Evolutionary conservation across 2,888 invertebrate species (phyloP), one percentile per base, ranked within the genome.

Genomic region (Tiphia femorata): DNA sequence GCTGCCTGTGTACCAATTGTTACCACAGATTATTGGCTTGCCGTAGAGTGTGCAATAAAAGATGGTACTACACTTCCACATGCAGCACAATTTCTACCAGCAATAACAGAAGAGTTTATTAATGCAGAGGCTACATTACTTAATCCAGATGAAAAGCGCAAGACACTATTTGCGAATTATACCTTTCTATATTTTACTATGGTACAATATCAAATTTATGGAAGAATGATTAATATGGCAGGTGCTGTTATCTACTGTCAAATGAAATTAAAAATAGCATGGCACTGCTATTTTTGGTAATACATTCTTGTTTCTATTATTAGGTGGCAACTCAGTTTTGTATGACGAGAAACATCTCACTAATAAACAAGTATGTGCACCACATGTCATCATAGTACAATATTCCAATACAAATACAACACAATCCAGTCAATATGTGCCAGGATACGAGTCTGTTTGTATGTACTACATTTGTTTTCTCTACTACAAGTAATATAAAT

Each of bases 1-100:
- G 88, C 91, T 5, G 87, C 89, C 62, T 88, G 89, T 37, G 88
- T 89, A 52, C 88, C 89, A 3, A 91, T 95, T 74, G 92, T 95
- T 0, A 88, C 87, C 2, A 85, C 89, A 4, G 83, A 87, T 5
- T 95, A 88, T 84, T 92, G 94, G 89, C 84, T 84, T 27, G 85
- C 87, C 55, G 86, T 88, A 67, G 58, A 86, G 12, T 80, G 86
- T 66, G 85, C 87, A 63, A 77, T 90, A 1, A 81, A 83, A 21
- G 82, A 80, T 3, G 83, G 86, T 12, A 64, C 62, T 29, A 37
- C 77, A 20, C 79, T 88, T 50, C 92, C 92, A 8, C 83, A 88
- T 62, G 81, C 87, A 2, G 78, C 80, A 20, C 75, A 86, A 6
- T 94, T 85, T 80, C 80, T 86, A 27, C 92, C 93, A 3, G 81